Conservation (phyloP, 2,113 vertebrate genomes). For the Psammodynastes pulverulentus region DNA sequence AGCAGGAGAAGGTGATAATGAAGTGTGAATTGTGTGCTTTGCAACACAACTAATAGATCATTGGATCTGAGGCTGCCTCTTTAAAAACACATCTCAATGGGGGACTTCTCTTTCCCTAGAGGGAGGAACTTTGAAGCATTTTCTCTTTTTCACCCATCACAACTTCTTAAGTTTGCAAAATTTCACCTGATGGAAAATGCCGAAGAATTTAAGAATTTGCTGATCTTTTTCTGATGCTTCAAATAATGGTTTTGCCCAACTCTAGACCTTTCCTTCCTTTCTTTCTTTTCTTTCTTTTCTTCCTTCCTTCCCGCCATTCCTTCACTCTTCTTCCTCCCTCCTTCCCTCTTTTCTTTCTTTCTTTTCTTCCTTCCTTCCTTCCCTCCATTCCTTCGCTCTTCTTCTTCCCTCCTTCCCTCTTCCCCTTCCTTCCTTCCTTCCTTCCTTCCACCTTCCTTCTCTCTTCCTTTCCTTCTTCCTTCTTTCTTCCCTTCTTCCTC, state of each 20-base stretch:
- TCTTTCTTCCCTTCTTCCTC: accelerated
- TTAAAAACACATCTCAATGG: not conserved
- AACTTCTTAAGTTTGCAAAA: not conserved
- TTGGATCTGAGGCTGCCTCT: not conserved
- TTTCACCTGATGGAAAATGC: not conserved
- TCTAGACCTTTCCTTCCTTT: not conserved
- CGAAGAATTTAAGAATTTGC: not conserved
- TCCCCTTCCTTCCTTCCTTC: not conserved
- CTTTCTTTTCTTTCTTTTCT: no score
- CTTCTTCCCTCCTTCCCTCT: not conserved
- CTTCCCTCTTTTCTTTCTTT: not conserved
- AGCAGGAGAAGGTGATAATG: not conserved
- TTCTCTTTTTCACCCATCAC: not conserved
- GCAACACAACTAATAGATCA: not conserved
- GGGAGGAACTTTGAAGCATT: not conserved
- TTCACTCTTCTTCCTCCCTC: no score
- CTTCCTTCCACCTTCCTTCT: not conserved
- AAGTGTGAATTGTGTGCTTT: not conserved
- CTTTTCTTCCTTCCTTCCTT: not conserved
- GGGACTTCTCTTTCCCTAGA: not conserved
- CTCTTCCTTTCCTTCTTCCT: no score
- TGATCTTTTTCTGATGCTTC: not conserved
- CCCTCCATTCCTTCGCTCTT: no score
- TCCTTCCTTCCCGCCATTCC: not conserved
- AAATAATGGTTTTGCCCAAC: not conserved